Evolutionary conservation across 2,888 invertebrate species (phyloP).

Genomic region (Apantesis nais): DNA sequence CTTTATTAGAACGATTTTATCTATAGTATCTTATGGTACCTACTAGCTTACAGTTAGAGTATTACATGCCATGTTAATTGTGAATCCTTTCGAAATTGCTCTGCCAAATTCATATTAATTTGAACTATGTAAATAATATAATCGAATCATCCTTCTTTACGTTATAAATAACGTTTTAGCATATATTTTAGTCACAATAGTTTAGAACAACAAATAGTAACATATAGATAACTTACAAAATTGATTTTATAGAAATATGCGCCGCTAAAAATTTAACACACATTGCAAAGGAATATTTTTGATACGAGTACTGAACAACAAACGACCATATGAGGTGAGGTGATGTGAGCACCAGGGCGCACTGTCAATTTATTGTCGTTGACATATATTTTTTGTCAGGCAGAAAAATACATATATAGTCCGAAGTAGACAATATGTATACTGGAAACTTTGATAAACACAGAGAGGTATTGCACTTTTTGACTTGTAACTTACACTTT

Average conservation of each 20-base stretch:
- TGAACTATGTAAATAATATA: background rate
- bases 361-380: background rate
- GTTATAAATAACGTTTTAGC: background rate
- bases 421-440: background rate
- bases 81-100: background rate
- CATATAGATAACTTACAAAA: constrained; percentile 4
- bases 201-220: background rate
- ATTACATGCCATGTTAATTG: background rate
- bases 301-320: constrained; percentile 16
- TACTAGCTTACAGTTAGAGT: no score
- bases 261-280: constrained; percentile 28
- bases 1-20: background rate
- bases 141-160: background rate
- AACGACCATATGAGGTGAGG: constrained; percentile 28
- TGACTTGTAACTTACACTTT: background rate
- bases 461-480: background rate
- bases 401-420: background rate
- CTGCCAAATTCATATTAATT: background rate
- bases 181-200: background rate
- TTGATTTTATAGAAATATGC: constrained; percentile 18
- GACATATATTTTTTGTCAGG: background rate
- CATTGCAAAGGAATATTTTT: constrained; percentile 35
- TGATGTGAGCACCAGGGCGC: constrained; percentile 1
- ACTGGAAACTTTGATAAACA: background rate
- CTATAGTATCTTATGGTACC: background rate